phyloP scores from a whole-genome alignment of 2,113 vertebrate species.

The Clarias magur region DNA sequence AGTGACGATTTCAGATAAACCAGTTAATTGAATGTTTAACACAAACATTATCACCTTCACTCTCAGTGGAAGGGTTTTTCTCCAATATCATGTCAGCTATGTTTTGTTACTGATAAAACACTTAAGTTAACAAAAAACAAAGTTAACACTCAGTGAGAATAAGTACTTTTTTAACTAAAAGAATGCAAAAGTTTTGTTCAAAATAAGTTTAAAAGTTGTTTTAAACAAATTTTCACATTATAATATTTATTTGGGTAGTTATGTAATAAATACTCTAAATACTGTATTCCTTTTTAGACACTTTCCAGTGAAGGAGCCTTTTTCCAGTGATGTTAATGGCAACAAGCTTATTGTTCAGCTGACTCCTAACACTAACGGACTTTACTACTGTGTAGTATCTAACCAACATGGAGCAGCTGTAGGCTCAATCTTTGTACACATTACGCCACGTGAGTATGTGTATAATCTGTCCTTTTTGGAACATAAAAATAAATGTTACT shows the following conservation, averaged over 20 bases:
- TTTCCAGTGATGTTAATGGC: background rate
- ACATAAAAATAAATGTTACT: background rate
- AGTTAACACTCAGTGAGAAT: background rate
- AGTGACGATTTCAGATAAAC: too few species aligned
- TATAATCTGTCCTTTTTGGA: background rate
- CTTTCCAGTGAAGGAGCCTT: background rate
- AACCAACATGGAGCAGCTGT: conserved; percentile 28
- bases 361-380: conserved; percentile 6
- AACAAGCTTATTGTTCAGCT: background rate
- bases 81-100: too few species aligned
- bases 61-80: too few species aligned
- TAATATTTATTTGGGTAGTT: too few species aligned
- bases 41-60: too few species aligned
- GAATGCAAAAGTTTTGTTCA: too few species aligned
- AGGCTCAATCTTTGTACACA: background rate
- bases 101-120: too few species aligned
- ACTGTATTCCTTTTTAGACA: background rate
- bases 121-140: background rate
- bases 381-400: conserved; percentile 30
- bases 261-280: background rate
- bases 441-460: conserved; percentile 24
- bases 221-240: too few species aligned
- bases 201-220: too few species aligned
- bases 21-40: too few species aligned
- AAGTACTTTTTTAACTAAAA: too few species aligned